A percentile compares a stretch with the other conserved stretches of the same genome.
Evolutionary conservation across 2,888 invertebrate genomes (phyloP).

Genomic region (Sphaerophoria taeniata): DNA sequence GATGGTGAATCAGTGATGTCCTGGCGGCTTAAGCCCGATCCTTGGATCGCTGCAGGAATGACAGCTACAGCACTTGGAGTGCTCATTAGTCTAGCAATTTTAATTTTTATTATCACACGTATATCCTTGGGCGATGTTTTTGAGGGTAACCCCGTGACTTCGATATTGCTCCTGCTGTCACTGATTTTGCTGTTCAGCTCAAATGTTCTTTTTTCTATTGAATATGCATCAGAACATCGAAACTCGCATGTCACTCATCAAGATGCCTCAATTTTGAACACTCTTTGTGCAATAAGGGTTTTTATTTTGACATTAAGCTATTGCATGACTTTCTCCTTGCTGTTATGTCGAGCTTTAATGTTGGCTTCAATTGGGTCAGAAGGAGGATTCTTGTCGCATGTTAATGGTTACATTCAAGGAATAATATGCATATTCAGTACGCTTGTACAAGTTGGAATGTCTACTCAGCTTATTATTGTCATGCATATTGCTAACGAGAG

Average conservation of each 20-base stretch:
- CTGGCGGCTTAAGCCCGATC: slow-evolving; percentile 82
- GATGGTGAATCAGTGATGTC: slow-evolving; percentile 82
- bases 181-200: slow-evolving; percentile 84
- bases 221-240: slow-evolving; percentile 82
- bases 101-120: slow-evolving; percentile 86
- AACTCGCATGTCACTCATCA: slow-evolving; percentile 81
- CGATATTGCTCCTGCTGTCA: slow-evolving; percentile 83
- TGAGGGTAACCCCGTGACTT: slow-evolving; percentile 87
- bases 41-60: slow-evolving; percentile 86
- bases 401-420: slow-evolving; percentile 88
- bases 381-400: slow-evolving; percentile 87
- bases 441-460: slow-evolving; percentile 85
- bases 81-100: slow-evolving; percentile 86
- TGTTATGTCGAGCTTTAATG: slow-evolving; percentile 87
- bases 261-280: slow-evolving; percentile 80
- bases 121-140: slow-evolving; percentile 86
- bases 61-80: slow-evolving; percentile 87
- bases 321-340: slow-evolving; percentile 86
- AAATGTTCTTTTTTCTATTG: slow-evolving; percentile 84
- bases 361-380: slow-evolving; percentile 87
- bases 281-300: slow-evolving; percentile 85
- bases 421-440: slow-evolving; percentile 86
- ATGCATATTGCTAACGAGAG: slow-evolving; percentile 83
- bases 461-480: slow-evolving; percentile 83
- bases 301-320: slow-evolving; percentile 86